Evolutionary conservation across 2,888 invertebrate genomes (phyloP).

Genomic region (Dicyrtoma fusca): DNA sequence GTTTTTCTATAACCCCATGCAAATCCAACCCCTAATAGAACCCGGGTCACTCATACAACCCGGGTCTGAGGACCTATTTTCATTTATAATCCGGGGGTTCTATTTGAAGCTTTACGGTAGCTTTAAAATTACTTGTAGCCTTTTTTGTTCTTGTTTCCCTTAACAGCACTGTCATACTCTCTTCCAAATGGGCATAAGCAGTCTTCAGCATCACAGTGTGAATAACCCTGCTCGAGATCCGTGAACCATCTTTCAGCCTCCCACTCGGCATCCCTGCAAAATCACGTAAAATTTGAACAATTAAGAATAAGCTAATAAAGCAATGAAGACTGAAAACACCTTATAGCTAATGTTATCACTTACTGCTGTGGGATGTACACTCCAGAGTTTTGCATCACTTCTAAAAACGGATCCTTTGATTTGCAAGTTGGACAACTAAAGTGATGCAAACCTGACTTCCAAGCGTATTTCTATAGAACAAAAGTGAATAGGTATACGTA

Average conservation of each 20-base stretch:
- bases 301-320: no score
- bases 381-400: conserved; percentile 69
- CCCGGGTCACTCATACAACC: no score
- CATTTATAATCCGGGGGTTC: no score
- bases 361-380: conserved; percentile 80
- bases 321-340: not conserved
- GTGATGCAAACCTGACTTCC: conserved; percentile 74
- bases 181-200: conserved; percentile 70
- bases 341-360: conserved; percentile 59
- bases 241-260: conserved; percentile 77
- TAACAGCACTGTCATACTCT: conserved; percentile 59
- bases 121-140: conserved; percentile 5
- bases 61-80: no score
- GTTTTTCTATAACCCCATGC: no score
- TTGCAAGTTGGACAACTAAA: conserved; percentile 84
- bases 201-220: conserved; percentile 65
- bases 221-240: conserved; percentile 69
- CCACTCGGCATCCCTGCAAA: conserved; percentile 78
- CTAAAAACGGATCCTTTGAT: conserved; percentile 67
- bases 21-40: no score
- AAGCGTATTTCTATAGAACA: conserved; percentile 68
- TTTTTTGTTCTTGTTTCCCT: conserved; percentile 7
- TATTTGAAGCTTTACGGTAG: no score
- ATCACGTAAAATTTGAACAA: no score
- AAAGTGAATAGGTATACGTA: not conserved